Base-by-base conservation (phyloP, 2,113 vertebrate species). In the Alectura lathami region DNA sequence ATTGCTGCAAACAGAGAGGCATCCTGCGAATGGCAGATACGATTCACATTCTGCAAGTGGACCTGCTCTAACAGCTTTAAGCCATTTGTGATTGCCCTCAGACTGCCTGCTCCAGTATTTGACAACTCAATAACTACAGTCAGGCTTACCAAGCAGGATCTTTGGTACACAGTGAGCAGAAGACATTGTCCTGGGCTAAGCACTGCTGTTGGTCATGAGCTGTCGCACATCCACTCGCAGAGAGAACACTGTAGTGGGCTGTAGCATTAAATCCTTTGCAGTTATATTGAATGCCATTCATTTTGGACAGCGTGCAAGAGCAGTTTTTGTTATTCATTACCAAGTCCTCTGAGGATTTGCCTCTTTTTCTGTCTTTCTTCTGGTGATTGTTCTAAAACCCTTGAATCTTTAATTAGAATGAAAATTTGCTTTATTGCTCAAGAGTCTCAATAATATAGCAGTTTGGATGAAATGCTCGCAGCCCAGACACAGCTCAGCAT, bases 341-440 rank as follows among this genome's bases (percentile, higher is more conserved):
- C 40, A 72, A 64, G 50, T 91, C 94, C 93, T 86, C 82, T 89
- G 91, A 93, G 95, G 75, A 89, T 91, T 91, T 68, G 90, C 56
- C 67, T 76, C 95, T 91, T 80, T 85, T 77, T 77, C 20, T 16
- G 23, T 89, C 51, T 32, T 64, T 88, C 36, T 90, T 95, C 74
- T 89, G n/a, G 56, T 83, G 78, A 93, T 96, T 96, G 94, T 97
- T 96, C 91, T 95, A 92, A 96, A 91, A 38, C 81, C 78, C 94
- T 96, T 90, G 91, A 95, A 94, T 94, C 90, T 93, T 86, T 94
- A 93, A 96, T 93, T 95, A 87, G 88, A 94, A 94, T 74, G 88
- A 95, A 96, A 94, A 94, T 91, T 84, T 89, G 68, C 91, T 90
- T 96, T 93, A 94, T 95, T 97, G 94, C 96, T 96, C 80, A 91